Conservation (phyloP, 2,797 vertebrate genomes). For the Sparidentex hasta region DNA sequence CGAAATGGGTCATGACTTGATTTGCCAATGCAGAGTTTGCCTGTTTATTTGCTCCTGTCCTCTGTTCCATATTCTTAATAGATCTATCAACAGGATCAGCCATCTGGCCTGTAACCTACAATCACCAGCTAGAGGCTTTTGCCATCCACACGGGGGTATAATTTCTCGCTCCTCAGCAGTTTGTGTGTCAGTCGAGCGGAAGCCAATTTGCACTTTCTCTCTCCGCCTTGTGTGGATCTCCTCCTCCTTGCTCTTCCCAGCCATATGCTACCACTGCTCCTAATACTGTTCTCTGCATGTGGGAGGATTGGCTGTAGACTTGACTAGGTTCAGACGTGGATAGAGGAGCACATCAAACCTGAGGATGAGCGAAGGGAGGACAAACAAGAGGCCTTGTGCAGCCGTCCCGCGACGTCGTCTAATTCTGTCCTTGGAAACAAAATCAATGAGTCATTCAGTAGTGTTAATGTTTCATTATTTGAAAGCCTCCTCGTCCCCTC, state of each 20-base stretch:
- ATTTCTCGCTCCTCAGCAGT: constrained; percentile 64
- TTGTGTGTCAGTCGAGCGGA: constrained; percentile 52
- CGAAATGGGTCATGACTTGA: constrained; percentile 44
- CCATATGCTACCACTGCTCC: constrained; percentile 49
- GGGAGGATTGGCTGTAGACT: constrained; percentile 17
- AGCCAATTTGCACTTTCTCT: constrained; percentile 30
- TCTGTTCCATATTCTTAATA: constrained; percentile 53
- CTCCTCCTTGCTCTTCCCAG: constrained; percentile 27
- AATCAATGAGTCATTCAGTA: not conserved
- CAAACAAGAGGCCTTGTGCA: not conserved
- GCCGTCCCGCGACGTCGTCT: not conserved
- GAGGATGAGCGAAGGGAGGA: constrained; percentile 1
- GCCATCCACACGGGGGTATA: constrained; percentile 20
- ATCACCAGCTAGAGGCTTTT: constrained; percentile 53
- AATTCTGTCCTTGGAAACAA: not conserved
- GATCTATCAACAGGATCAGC: constrained; percentile 47
- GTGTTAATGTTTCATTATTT: not conserved
- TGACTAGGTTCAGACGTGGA: constrained; percentile 5
- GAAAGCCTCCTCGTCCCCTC: not conserved
- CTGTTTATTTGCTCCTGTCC: constrained; percentile 22
- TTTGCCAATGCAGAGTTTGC: constrained; percentile 37
- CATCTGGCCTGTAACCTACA: constrained; percentile 62
- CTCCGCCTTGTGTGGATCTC: constrained; percentile 11
- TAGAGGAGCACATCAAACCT: constrained; percentile 2
- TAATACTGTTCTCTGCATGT: constrained; percentile 52